Conservation (phyloP, 2,888 invertebrate genomes). For the Polydrusus tereticollis region DNA sequence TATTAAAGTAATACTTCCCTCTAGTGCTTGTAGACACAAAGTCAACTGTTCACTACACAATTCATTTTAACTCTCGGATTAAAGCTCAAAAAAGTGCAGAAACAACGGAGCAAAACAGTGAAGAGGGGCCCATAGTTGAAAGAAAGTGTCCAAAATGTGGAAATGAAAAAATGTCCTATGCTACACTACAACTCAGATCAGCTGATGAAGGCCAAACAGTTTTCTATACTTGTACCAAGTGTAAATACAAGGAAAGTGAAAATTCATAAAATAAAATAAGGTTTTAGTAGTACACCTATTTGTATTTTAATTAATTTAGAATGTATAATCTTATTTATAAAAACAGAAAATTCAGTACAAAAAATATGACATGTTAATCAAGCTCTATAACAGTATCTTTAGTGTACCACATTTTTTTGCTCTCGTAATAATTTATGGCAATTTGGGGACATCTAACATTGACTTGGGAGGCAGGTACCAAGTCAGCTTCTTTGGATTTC, state of each 20-base stretch:
- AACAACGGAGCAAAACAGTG: slow-evolving; percentile 62
- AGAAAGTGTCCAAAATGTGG: slow-evolving; percentile 89
- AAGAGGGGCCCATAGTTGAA: slow-evolving; percentile 85
- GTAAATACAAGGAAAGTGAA: slow-evolving; percentile 85
- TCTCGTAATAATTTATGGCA: slow-evolving; percentile 76
- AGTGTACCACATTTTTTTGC: slow-evolving; percentile 63
- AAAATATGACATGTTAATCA: slow-evolving; percentile 51
- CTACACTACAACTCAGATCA: slow-evolving; percentile 93
- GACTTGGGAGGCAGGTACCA: slow-evolving; percentile 74
- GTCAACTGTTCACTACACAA: slow-evolving; percentile 76
- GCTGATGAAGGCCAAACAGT: slow-evolving; percentile 99
- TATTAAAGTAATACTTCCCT: no score
- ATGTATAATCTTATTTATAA: not conserved
- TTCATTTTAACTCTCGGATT: slow-evolving; percentile 77
- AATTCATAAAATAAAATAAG: slow-evolving; percentile 71
- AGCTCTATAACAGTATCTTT: slow-evolving; percentile 62
- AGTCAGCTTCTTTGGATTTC: slow-evolving; percentile 75
- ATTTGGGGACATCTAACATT: slow-evolving; percentile 74
- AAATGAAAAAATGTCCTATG: slow-evolving; percentile 93
- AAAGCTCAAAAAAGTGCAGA: slow-evolving; percentile 60
- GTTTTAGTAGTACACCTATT: slow-evolving; percentile 22
- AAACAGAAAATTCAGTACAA: not conserved
- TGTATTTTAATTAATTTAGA: not conserved
- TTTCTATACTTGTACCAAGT: slow-evolving; percentile 95
- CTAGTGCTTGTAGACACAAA: slow-evolving; percentile 57